Percentiles rank a stretch among this genome's conserved stretches.
Evolutionary conservation across 1,140 invertebrate species (phyloP).

Genomic region (Aphelinus atriplicis): DNA sequence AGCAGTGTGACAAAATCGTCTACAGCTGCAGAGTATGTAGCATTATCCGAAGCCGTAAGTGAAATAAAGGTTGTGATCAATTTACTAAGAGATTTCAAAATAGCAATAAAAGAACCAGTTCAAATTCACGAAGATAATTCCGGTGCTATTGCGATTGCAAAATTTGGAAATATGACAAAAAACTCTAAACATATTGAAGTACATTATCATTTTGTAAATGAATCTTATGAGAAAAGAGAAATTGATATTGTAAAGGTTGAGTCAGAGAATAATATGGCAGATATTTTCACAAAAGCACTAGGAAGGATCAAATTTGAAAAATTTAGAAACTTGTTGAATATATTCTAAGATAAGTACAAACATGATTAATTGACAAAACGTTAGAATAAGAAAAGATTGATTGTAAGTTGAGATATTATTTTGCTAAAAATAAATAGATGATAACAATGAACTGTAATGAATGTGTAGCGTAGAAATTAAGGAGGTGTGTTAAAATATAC

Average conservation of each 20-base stretch:
- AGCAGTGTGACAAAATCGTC: slow-evolving; percentile 37
- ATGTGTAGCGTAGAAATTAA: too few relatives aligned
- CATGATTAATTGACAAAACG: too few relatives aligned
- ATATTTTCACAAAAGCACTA: slow-evolving; percentile 28
- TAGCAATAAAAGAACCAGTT: slow-evolving; percentile 25
- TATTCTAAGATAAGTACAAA: neutral
- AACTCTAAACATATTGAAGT: slow-evolving; percentile 10
- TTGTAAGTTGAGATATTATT: too few relatives aligned
- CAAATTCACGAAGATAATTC: slow-evolving; percentile 39
- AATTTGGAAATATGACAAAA: neutral
- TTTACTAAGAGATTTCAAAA: slow-evolving; percentile 31
- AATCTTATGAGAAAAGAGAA: neutral
- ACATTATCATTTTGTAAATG: slow-evolving; percentile 13
- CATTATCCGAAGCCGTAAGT: slow-evolving; percentile 36
- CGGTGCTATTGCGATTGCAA: slow-evolving; percentile 22
- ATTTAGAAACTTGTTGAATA: slow-evolving; percentile 17
- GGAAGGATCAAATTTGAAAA: slow-evolving; percentile 20
- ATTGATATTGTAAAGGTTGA: slow-evolving; percentile 18
- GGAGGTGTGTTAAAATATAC: too few relatives aligned
- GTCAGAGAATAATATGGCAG: slow-evolving; percentile 24
- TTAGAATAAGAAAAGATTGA: too few relatives aligned
- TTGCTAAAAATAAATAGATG: too few relatives aligned
- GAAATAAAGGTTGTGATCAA: slow-evolving; percentile 36
- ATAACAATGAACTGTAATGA: too few relatives aligned
- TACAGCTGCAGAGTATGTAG: slow-evolving; percentile 41